phyloP scores from a whole-genome alignment of 1,140 invertebrate species.

The Protaetia brevitarsis region DNA sequence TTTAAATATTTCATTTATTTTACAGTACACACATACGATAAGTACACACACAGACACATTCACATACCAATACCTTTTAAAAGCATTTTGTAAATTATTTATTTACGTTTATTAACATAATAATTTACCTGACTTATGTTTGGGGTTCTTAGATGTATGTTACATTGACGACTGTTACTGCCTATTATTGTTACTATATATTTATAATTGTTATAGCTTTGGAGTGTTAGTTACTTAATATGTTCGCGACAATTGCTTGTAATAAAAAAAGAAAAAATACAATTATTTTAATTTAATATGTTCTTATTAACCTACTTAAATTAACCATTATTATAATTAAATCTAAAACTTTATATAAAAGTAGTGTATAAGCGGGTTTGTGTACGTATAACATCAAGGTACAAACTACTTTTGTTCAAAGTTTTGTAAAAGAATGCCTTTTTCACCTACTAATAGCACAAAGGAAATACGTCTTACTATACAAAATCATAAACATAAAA shows the following conservation, averaged over 20 bases:
- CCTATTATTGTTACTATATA: neutral
- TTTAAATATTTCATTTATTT: neutral
- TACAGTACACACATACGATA: neutral
- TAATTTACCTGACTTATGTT: constrained; percentile 10
- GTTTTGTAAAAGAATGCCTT: neutral
- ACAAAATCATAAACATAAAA: neutral
- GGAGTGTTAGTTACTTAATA: constrained; percentile 7
- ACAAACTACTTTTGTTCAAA: constrained; percentile 5
- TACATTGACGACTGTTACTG: neutral
- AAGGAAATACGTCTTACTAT: no score
- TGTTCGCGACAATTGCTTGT: neutral
- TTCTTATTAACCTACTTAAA: constrained; percentile 2
- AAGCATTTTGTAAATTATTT: neutral
- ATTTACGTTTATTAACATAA: neutral
- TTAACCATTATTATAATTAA: neutral
- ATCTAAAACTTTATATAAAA: neutral
- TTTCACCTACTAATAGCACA: constrained; percentile 2
- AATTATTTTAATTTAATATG: constrained; percentile 1
- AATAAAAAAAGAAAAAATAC: neutral
- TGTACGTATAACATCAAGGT: neutral
- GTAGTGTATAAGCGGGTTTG: neutral
- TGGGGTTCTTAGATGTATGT: neutral
- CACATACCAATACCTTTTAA: neutral
- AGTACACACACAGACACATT: no score
- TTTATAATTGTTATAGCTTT: neutral